Evolutionary conservation across 2,888 invertebrate species (phyloP).

Genomic region (Agrenia bidenticulata): DNA sequence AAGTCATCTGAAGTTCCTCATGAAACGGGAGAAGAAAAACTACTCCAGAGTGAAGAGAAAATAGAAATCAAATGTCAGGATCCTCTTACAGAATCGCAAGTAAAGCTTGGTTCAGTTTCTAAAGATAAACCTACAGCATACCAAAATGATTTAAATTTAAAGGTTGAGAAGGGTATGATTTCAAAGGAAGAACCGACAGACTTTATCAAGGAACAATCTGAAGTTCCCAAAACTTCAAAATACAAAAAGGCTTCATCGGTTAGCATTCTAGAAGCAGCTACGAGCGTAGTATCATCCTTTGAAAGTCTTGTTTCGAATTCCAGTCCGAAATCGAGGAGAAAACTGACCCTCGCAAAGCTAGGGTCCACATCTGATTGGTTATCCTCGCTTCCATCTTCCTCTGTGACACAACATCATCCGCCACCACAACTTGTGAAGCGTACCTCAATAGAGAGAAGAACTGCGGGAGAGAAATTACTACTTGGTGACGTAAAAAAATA

Average conservation of each 20-base stretch:
- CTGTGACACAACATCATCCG: background rate
- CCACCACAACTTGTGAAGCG: conserved; percentile 1
- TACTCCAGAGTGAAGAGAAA: background rate
- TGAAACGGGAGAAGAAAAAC: no score
- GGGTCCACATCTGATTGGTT: conserved; percentile 56
- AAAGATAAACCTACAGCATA: no score
- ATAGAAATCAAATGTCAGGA: background rate
- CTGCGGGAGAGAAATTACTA: conserved; percentile 40
- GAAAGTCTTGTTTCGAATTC: conserved; percentile 64
- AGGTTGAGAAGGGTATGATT: no score
- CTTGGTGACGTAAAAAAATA: conserved; percentile 45
- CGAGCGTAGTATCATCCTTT: conserved; percentile 66
- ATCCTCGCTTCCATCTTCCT: conserved; percentile 57
- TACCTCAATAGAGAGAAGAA: conserved; percentile 19
- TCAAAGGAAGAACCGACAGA: no score
- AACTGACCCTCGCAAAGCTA: conserved; percentile 54
- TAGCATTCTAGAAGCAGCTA: conserved; percentile 65
- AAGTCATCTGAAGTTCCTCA: background rate
- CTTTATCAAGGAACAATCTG: no score
- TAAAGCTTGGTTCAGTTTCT: no score
- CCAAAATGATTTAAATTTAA: no score
- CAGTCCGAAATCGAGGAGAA: conserved; percentile 63
- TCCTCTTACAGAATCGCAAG: no score
- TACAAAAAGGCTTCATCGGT: background rate
- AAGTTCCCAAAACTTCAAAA: background rate